Evolutionary conservation across 2,113 vertebrate genomes (phyloP).

Genomic region (Vicugna pacos): DNA sequence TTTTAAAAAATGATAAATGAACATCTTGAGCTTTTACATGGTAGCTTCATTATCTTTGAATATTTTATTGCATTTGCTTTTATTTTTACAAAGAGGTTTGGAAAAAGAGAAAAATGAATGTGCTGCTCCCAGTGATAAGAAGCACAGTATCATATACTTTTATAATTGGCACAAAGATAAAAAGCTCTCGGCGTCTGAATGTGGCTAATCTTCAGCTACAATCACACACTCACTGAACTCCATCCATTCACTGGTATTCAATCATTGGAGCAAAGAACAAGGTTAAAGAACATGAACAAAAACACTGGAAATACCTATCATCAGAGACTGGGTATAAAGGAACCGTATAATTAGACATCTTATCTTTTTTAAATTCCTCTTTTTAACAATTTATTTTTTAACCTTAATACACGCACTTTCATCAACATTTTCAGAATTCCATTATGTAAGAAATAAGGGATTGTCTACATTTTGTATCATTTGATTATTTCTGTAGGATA

Average conservation of each 20-base stretch:
- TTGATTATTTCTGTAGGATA: background rate
- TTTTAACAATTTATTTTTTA: slow-evolving; percentile 6
- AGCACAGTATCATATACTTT: background rate
- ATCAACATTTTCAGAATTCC: background rate
- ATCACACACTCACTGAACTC: background rate
- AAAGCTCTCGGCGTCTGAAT: background rate
- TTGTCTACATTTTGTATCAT: background rate
- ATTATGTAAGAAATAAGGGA: background rate
- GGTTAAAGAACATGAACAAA: background rate
- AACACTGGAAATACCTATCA: background rate
- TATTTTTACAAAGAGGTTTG: slow-evolving; percentile 32
- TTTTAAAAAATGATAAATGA: slow-evolving; percentile 47
- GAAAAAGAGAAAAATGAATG: background rate
- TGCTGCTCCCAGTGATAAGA: slow-evolving; percentile 3
- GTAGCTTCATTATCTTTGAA: slow-evolving; percentile 47
- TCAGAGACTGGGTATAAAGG: background rate
- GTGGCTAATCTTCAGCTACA: background rate
- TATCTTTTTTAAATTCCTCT: slow-evolving; percentile 42
- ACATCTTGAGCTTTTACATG: background rate
- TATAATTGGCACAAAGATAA: slow-evolving; percentile 39
- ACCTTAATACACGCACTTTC: background rate
- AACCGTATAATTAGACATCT: slow-evolving; percentile 57
- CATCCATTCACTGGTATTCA: background rate
- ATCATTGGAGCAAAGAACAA: slow-evolving; percentile 20
- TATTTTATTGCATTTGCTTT: slow-evolving; percentile 54